A percentile compares a stretch with the other conserved stretches of the same genome.
These are phyloP conservation scores for Lichenostomus cassidix DNA, from an alignment of 2,113 vertebrate genomes.

Conservation along the genomic window DNA sequence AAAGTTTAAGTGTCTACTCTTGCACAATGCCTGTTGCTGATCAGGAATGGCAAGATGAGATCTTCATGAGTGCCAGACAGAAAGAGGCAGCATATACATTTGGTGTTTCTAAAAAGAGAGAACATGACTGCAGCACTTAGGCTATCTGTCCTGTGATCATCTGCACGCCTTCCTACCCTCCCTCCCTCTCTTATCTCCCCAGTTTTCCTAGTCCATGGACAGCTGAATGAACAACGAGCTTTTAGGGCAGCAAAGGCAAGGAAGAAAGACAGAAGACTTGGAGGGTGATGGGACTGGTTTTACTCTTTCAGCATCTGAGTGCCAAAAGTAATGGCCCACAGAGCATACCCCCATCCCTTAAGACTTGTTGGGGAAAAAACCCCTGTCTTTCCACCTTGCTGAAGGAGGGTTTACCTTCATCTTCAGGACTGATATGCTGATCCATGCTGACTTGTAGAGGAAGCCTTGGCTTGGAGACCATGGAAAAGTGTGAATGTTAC, in stretches of 20 bases:
- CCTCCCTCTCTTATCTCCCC: neutral
- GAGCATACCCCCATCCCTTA: rapidly evolving
- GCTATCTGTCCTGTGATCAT: neutral
- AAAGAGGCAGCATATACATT: neutral
- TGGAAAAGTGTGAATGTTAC: neutral
- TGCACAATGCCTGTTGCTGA: neutral
- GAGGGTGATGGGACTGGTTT: neutral
- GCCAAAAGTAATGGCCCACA: neutral
- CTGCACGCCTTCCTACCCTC: neutral
- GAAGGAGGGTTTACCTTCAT: neutral
- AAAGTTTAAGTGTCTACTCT: neutral
- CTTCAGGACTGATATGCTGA: neutral
- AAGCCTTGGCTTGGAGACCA: neutral
- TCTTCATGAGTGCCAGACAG: neutral
- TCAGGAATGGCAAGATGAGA: neutral
- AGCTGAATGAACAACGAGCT: rapidly evolving
- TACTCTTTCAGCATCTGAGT: neutral
- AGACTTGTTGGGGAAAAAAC: rapidly evolving
- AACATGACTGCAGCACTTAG: neutral
- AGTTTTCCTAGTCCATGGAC: neutral
- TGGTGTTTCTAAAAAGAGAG: neutral
- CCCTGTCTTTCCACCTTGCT: neutral
- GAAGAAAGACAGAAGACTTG: neutral
- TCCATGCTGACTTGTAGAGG: neutral
- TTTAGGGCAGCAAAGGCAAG: neutral